These are phyloP conservation scores for Sinhomidia bicolor DNA, from an alignment of 2,888 invertebrate species.

Conservation along the genomic window DNA sequence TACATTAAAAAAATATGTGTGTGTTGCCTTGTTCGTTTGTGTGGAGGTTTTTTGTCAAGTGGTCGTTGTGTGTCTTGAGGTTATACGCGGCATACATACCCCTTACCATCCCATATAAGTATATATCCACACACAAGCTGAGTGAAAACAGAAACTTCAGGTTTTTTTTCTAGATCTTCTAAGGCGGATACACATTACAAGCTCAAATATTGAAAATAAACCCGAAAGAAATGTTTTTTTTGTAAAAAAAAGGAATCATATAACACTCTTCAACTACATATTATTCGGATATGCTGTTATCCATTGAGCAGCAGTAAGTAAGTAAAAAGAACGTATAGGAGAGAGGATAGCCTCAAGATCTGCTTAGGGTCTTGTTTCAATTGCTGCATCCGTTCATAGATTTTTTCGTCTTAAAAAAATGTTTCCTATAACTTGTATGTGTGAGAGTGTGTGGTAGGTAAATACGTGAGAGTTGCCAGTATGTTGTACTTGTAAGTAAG, in stretches of 20 bases:
- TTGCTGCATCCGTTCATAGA: conserved; percentile 47
- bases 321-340: too few relatives aligned
- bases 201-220: conserved; percentile 6
- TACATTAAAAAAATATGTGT: background rate
- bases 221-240: background rate
- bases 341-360: conserved; percentile 1
- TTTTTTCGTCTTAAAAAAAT: background rate
- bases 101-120: too few relatives aligned
- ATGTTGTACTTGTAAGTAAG: too few relatives aligned
- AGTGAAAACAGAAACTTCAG: background rate
- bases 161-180: background rate
- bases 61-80: background rate
- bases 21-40: background rate
- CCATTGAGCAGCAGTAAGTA: background rate
- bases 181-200: background rate
- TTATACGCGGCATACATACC: background rate
- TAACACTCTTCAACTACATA: background rate
- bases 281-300: background rate
- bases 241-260: background rate
- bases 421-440: background rate
- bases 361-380: conserved; percentile 37
- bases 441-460: background rate
- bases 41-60: background rate
- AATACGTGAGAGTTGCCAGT: too few relatives aligned
- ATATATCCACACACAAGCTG: background rate